These are phyloP conservation scores for Hiodon alosoides DNA, from an alignment of 2,113 vertebrate genomes.

Conservation along the genomic window DNA sequence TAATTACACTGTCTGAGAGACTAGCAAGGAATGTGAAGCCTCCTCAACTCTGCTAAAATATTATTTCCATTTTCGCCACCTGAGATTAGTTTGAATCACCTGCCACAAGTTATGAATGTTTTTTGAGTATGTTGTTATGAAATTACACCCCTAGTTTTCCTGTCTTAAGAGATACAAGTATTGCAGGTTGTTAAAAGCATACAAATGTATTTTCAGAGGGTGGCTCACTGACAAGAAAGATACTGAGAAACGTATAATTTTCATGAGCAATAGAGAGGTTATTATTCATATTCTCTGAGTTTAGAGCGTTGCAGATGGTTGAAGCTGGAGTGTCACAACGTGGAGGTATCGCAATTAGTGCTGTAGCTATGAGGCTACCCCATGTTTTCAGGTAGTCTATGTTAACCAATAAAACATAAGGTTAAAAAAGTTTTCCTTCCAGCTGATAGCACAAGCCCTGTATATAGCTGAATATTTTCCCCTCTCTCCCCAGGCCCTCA, in stretches of 20 bases:
- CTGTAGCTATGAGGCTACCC: too few relatives aligned
- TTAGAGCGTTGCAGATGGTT: too few relatives aligned
- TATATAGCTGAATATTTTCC: too few relatives aligned
- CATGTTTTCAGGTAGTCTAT: too few relatives aligned
- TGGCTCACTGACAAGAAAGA: constrained; percentile 35
- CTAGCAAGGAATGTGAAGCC: constrained; percentile 70
- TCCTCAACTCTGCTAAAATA: constrained; percentile 64
- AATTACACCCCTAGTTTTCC: constrained; percentile 84
- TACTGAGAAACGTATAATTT: constrained; percentile 25
- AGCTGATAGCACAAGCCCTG: too few relatives aligned
- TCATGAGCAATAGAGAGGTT: too few relatives aligned
- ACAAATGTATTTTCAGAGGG: constrained; percentile 63
- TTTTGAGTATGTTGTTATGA: constrained; percentile 70
- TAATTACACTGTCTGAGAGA: constrained; percentile 77
- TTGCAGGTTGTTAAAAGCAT: constrained; percentile 77
- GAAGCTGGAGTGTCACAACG: too few relatives aligned
- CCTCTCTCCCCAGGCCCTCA: too few relatives aligned
- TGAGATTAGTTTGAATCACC: constrained; percentile 82
- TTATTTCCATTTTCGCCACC: constrained; percentile 83
- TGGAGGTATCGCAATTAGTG: too few relatives aligned
- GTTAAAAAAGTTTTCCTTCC: too few relatives aligned
- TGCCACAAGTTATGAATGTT: constrained; percentile 84
- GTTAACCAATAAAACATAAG: too few relatives aligned
- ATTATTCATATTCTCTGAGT: too few relatives aligned
- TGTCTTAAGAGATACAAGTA: constrained; percentile 74